Base-by-base conservation (phyloP, 2,113 vertebrate genomes). In the Acrocephalus arundinaceus region DNA sequence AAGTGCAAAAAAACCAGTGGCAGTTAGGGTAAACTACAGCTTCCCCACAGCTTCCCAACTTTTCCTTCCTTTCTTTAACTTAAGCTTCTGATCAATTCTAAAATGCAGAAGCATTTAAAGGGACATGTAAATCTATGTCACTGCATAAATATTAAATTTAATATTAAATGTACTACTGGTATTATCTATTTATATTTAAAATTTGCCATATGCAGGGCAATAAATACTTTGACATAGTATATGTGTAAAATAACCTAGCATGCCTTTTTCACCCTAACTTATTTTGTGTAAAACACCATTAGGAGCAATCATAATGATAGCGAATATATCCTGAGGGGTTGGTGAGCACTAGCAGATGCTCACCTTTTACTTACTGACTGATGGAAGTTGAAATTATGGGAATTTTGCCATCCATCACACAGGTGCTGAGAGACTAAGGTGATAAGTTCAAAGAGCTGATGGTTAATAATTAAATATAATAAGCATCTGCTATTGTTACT, bases 401-500 rank as follows among this genome's bases (percentile, higher is more conserved):
- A 95, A 90, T 92, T 96, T 92, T 96, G 76, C 82, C 79, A 90
- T 96, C 76, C 79, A 63, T 90, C 79, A 92, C 5, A 33, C 75
- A 94, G 94, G 68, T 95, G 85, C 82, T 90, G 75, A 95, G 89
- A 88, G 85, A 78, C 57, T 63, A 88, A 96, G 95, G 94, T 95
- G 93, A 68, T 92, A 93, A 97, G 93, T 96, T 96, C 96, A 97
- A 96, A 96, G 94, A 94, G 61, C 61, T 96, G 85, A 94, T 94
- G 90, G 85, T 93, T 96, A 96, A 94, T 96, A 96, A 96, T 96
- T 94, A 96, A 96, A 90, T 92, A 68, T 88, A 95, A 95, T 93
- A 95, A 96, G 65, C 93, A 94, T 96, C 95, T 96, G 94, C 43
- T 94, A 55, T 95, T 92, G 90, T 91, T 96, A 57, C 59, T 91